Evolutionary conservation across 2,888 invertebrate genomes (phyloP).

Genomic region (Agapostemon virescens): DNA sequence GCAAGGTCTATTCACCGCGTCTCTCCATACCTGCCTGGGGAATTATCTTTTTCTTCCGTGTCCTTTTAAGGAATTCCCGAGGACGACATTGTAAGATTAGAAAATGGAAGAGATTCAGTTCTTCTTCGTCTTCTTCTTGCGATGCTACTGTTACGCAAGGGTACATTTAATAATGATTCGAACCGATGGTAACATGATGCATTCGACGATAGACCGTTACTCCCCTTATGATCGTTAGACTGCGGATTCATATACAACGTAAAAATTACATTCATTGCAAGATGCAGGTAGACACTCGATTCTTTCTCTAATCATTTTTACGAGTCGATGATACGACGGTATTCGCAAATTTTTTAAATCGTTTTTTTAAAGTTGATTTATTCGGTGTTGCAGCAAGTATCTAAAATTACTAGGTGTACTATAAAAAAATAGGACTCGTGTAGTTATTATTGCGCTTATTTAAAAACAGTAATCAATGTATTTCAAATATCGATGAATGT

Average conservation of each 20-base stretch:
- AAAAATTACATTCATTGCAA: not conserved
- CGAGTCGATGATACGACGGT: too few species aligned
- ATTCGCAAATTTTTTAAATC: too few species aligned
- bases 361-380: too few species aligned
- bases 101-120: conserved; percentile 3
- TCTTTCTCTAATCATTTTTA: too few species aligned
- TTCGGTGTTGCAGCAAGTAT: too few species aligned
- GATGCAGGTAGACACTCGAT: not conserved
- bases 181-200: not conserved
- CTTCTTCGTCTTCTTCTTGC: not conserved
- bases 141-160: not conserved
- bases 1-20: conserved; percentile 13
- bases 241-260: not conserved
- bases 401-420: too few species aligned
- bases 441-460: too few species aligned
- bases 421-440: too few species aligned
- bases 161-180: not conserved
- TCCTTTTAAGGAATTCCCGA: not conserved
- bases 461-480: too few species aligned
- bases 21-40: not conserved
- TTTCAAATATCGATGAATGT: too few species aligned
- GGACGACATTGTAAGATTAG: conserved; percentile 8
- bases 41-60: conserved; percentile 4
- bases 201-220: not conserved
- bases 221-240: not conserved